Evolutionary conservation across 2,113 vertebrate genomes (phyloP).

Genomic region (Xiphorhynchus elegans): DNA sequence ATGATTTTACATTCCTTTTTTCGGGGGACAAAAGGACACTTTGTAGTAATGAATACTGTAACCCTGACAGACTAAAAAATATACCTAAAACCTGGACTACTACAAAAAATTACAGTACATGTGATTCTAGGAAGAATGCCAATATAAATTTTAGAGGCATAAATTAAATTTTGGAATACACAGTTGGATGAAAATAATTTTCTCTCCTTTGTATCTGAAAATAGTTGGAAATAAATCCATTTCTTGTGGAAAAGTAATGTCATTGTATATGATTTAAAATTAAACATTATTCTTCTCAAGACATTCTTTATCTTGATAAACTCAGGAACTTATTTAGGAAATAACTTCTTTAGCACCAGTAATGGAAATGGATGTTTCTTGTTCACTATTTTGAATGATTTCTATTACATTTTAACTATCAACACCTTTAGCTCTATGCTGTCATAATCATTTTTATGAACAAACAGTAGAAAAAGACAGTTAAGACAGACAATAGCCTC

Average conservation of each 20-base stretch:
- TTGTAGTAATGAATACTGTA: background rate
- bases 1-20: background rate
- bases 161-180: background rate
- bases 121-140: constrained; percentile 2
- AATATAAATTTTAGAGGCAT: background rate
- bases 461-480: background rate
- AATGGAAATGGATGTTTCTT: background rate
- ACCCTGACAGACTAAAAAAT: background rate
- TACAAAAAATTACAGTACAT: background rate
- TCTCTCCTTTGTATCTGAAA: background rate
- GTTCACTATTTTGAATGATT: background rate
- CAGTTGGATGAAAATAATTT: background rate
- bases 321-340: background rate
- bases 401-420: background rate
- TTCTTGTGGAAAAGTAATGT: background rate
- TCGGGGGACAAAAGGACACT: background rate
- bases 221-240: background rate
- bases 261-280: background rate
- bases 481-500: background rate
- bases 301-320: background rate
- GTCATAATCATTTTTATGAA: background rate
- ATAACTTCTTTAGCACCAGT: background rate
- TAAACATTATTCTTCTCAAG: background rate
- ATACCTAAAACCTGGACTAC: background rate
- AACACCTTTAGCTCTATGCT: background rate